phyloP scores from a whole-genome alignment of 2,113 vertebrate genomes.

The Harpagus bidentatus region DNA sequence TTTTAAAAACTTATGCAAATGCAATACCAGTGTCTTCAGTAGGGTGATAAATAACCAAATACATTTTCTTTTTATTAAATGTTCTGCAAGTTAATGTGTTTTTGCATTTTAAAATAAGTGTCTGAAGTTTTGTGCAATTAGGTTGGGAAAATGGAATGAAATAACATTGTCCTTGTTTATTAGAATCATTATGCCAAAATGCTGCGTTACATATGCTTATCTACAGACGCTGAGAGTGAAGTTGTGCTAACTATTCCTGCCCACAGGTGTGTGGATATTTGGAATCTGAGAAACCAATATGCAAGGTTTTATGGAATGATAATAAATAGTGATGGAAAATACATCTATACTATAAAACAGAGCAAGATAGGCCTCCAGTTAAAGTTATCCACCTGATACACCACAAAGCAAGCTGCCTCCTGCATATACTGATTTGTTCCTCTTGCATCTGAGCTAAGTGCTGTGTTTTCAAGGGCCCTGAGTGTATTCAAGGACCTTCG shows the following conservation, averaged over 20 bases:
- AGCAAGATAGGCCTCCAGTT: background rate
- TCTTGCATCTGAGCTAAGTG: background rate
- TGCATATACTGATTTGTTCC: rapidly evolving
- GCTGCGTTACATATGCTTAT: background rate
- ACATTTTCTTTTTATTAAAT: background rate
- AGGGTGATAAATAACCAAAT: background rate
- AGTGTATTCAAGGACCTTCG: background rate
- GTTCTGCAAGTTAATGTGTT: background rate
- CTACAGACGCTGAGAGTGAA: background rate
- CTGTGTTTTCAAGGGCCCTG: background rate
- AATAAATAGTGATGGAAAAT: background rate
- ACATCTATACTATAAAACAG: background rate
- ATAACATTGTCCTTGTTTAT: background rate
- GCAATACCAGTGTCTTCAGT: background rate
- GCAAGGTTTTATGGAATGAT: background rate
- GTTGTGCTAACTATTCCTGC: background rate
- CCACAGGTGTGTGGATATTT: background rate
- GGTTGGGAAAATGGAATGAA: background rate
- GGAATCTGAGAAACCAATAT: background rate
- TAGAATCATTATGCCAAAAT: background rate
- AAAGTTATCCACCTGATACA: background rate
- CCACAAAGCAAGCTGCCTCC: background rate
- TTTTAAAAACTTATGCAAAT: background rate
- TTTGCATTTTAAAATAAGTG: background rate
- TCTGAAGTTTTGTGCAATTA: background rate